Evolutionary conservation across 1,140 invertebrate species (phyloP), one percentile per base, ranked within the genome.

Genomic region (Bombus fervidus): DNA sequence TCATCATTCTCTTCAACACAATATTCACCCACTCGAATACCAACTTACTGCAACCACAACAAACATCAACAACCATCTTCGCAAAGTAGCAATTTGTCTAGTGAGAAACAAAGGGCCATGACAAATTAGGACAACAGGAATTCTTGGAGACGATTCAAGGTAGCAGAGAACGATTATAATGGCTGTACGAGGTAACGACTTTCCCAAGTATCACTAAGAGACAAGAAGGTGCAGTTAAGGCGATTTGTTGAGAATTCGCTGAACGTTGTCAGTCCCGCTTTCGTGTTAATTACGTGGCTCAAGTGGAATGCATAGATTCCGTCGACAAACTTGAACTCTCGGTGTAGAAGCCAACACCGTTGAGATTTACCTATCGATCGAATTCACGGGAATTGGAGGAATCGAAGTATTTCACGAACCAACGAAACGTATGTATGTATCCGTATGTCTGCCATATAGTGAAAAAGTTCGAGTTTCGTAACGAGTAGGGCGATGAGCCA

Each of bases 391-490:
- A 72, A 37, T 37, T 22, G 47, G 15, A 22, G n/a, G 59, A 68
- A 71, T 41, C 31, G 53, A 37, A 22, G 10, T 39, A 37, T 78
- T 84, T 71, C 39, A n/a, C 64, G 8, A 37, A 6, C 1, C 25
- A 12, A 39, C 37, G 25, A 18, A 43, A 81, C 18, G 5, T 53
- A 53, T 53, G 18, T 5, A n/a, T 62, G 59, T n/a, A 13, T 12
- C 10, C n/a, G 59, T 12, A 13, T 10, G 28, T 62, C 25, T n/a
- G 28, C 0, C 10, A 12, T 10, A 22, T 9, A 12, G 1, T 34
- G 47, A n/a, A 41, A 84, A 84, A 62, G 68, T 68, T 64, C 59
- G 76, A 59, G 76, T 84, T 84, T 84, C 68, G 53, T 80, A 78
- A 80, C 41, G 76, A 72, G 31, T 22, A 69, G 31, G 25, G 64